Evolutionary conservation across 2,888 invertebrate genomes (phyloP), one percentile per base, ranked within the genome.

Genomic region (Serrognathus titanus): DNA sequence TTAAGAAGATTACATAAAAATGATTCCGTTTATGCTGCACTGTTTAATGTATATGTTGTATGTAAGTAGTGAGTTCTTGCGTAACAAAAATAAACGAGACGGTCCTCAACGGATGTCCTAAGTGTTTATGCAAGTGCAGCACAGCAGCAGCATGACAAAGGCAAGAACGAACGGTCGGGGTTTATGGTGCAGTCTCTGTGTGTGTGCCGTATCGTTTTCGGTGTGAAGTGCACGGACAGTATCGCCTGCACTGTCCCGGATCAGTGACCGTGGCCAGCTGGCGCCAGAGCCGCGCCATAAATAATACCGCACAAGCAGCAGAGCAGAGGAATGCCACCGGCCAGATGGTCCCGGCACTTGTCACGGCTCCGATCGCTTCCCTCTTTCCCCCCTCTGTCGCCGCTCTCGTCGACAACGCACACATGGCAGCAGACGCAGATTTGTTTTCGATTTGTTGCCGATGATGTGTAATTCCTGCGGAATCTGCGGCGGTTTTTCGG

Each of bases 201-300:
- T 43, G 43, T 36, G 12, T 41, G 10, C 43, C 12, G 43, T 43
- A 31, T 24, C 16, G 31, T 35, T 41, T 24, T 41, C 8, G 35
- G 51, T 13, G 41, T 31, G 51, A 16, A 43, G 43, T 43, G 43
- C 43, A 43, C 43, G 43, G 43, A 43, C 48, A 54, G 54, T 54
- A 54, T 54, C 54, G 54, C 48, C 54, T 54, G 54, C 54, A 16
- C 48, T 56, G 57, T 53, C 53, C 60, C 73, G 74, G 76, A 77
- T 76, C 77, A 78, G 75, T 77, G 78, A 77, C 76, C 78, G 77
- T 78, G 78, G 75, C 77, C 76, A 75, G 76, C 75, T 76, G 78
- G 78, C 78, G 78, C 78, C 78, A 77, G 67, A 70, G 72, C 69
- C 72, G 66, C 70, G 75, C 75, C 76, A 75, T 77, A 78, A 78